phyloP scores from a whole-genome alignment of 1,140 invertebrate species.

The Hyles euphorbiae region DNA sequence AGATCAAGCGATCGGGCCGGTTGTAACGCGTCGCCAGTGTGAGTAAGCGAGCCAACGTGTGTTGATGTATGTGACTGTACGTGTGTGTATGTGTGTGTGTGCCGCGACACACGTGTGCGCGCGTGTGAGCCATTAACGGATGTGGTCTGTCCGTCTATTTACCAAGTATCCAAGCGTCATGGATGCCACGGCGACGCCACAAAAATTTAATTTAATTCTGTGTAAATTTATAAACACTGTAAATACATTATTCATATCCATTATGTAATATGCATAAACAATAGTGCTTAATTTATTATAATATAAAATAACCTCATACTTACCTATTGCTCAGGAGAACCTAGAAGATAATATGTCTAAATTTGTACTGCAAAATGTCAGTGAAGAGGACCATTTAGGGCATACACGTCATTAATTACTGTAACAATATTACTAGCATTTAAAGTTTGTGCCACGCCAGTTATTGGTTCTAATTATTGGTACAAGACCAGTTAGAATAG shows the following conservation, averaged over 20 bases:
- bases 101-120: constrained; percentile 6
- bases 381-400: constrained; percentile 11
- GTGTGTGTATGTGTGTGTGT: constrained; percentile 14
- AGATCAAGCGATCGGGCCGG: constrained; percentile 46
- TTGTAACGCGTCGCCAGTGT: constrained; percentile 14
- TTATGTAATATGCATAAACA: too few species aligned
- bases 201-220: neutral
- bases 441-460: too few species aligned
- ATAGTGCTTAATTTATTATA: too few species aligned
- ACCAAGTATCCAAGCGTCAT: constrained; percentile 33
- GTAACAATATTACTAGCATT: too few species aligned
- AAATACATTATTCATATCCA: too few species aligned
- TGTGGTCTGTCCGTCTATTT: constrained; percentile 45
- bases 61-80: too few species aligned
- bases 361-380: constrained; percentile 17
- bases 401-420: neutral
- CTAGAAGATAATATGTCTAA: neutral
- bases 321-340: too few species aligned
- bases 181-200: constrained; percentile 18
- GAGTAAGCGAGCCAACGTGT: neutral
- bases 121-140: constrained; percentile 35
- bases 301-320: too few species aligned
- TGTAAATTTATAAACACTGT: too few species aligned
- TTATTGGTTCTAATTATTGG: too few species aligned
- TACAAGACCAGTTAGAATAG: too few species aligned